Conservation (phyloP, 2,888 invertebrate genomes). For the Chydorus sphaericus region DNA sequence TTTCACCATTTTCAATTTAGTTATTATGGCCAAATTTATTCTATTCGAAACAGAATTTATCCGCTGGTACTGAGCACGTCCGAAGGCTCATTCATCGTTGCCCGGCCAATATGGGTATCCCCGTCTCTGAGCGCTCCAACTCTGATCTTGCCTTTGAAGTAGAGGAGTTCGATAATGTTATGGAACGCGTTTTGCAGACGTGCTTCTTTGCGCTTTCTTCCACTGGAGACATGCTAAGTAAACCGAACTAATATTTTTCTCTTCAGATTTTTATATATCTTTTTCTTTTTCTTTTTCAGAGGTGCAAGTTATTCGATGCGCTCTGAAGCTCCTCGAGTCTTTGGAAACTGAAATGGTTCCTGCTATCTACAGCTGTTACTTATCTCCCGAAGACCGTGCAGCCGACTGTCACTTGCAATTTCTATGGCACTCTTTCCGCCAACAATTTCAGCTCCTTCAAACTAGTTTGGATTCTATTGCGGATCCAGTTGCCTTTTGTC, state of each 20-base stretch:
- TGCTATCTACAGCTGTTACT: slow-evolving; percentile 34
- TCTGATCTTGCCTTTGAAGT: background rate
- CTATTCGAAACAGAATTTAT: background rate
- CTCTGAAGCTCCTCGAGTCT: slow-evolving; percentile 49
- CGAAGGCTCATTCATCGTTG: background rate
- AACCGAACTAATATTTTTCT: background rate
- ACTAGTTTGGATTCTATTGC: slow-evolving; percentile 46
- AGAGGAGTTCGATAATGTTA: slow-evolving; percentile 21
- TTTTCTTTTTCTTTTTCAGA: slow-evolving; percentile 31
- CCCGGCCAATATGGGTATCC: background rate
- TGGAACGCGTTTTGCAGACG: slow-evolving; percentile 50
- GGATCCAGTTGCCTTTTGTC: slow-evolving; percentile 50
- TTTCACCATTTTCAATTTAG: background rate
- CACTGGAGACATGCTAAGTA: slow-evolving; percentile 34
- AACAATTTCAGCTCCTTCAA: slow-evolving; percentile 41
- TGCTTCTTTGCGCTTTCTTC: slow-evolving; percentile 53
- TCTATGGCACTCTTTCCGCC: slow-evolving; percentile 42
- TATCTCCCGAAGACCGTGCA: slow-evolving; percentile 34
- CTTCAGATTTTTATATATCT: background rate
- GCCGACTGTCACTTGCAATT: slow-evolving; percentile 35
- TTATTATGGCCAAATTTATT: no score
- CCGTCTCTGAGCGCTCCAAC: background rate
- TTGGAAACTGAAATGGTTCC: slow-evolving; percentile 51
- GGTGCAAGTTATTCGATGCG: slow-evolving; percentile 43
- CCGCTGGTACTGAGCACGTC: background rate